Conservation (phyloP, 2,113 vertebrate species). For the Corythornis madagascariensis region DNA sequence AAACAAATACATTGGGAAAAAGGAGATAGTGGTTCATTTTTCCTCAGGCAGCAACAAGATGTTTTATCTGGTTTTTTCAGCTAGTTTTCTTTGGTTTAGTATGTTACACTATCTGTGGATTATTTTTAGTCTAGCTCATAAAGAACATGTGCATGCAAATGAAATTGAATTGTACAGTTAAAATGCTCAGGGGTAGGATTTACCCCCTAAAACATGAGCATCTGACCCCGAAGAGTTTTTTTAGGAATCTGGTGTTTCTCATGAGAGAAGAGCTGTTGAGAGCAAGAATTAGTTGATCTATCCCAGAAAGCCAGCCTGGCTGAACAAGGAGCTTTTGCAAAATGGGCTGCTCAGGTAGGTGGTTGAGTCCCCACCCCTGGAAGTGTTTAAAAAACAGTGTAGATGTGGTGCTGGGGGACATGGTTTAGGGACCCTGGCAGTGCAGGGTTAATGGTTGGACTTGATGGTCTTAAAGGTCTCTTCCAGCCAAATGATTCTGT, state of each 20-base stretch:
- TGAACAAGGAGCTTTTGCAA: no score
- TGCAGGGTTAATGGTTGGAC: no score
- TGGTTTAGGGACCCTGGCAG: no score
- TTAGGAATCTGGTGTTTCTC: neutral
- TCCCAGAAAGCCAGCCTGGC: no score
- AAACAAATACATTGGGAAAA: neutral
- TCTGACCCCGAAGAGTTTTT: neutral
- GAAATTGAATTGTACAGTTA: neutral
- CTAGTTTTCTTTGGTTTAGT: neutral
- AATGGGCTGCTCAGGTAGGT: no score
- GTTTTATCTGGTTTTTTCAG: neutral
- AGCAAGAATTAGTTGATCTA: neutral
- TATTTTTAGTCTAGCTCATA: neutral
- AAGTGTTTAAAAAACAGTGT: no score
- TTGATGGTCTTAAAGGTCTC: no score
- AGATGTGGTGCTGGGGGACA: no score
- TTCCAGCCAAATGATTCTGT: no score
- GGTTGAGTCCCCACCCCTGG: no score
- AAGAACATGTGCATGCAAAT: neutral
- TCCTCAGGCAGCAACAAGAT: neutral
- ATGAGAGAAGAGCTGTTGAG: neutral
- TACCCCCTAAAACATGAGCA: fast-evolving
- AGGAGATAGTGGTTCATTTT: neutral
- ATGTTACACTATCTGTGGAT: neutral
- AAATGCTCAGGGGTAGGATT: neutral